Percentiles rank a stretch among this genome's conserved stretches.
Conservation (phyloP, 2,113 vertebrate species). For the Nothocercus julius region DNA sequence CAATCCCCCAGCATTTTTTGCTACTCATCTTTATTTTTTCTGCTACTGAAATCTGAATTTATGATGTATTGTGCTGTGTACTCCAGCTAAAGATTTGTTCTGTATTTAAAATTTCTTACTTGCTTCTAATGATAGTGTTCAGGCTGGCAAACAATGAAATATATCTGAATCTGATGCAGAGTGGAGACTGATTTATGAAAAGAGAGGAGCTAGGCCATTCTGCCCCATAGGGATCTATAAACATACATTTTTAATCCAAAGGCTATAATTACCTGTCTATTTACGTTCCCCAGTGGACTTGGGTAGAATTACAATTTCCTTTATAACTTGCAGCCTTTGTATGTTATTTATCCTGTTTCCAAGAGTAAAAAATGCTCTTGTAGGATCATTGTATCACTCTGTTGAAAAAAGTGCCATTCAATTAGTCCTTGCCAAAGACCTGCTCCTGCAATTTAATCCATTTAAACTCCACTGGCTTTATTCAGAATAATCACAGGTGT, state of each 20-base stretch:
- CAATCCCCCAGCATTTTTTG: neutral
- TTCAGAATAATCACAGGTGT: conserved; percentile 31
- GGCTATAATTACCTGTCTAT: neutral
- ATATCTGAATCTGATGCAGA: neutral
- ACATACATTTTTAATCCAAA: neutral
- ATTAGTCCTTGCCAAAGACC: conserved; percentile 4
- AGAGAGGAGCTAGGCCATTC: neutral
- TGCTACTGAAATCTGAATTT: neutral
- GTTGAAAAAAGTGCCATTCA: neutral
- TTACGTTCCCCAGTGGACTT: neutral
- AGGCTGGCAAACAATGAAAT: neutral
- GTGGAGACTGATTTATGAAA: neutral
- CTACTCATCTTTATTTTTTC: neutral
- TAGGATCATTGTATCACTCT: neutral
- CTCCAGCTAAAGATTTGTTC: neutral
- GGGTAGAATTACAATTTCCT: neutral
- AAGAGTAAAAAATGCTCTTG: neutral
- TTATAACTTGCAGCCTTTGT: neutral
- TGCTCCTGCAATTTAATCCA: conserved; percentile 29
- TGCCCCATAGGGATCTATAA: neutral
- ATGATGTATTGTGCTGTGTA: fast-evolving
- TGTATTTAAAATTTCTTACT: neutral
- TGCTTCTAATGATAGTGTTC: neutral
- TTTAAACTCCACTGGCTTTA: conserved; percentile 18
- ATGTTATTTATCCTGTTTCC: neutral